Conservation (phyloP, 2,888 invertebrate genomes). For the Mythimna ferrago region DNA sequence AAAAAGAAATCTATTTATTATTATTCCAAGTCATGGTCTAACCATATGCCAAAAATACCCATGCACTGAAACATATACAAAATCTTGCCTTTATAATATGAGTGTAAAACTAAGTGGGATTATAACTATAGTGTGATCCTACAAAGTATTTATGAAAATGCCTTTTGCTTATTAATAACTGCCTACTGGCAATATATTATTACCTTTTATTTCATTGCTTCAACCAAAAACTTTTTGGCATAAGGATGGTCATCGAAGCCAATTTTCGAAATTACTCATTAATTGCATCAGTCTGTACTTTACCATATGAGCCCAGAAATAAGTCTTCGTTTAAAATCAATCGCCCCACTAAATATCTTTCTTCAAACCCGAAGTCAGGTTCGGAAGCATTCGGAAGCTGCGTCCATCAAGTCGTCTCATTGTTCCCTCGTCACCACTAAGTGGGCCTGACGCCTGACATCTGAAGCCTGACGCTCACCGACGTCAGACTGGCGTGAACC, state of each 20-base stretch:
- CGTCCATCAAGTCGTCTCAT: conserved; percentile 51
- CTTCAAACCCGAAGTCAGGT: conserved; percentile 18
- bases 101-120: too few species aligned
- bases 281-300: not conserved
- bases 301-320: not conserved
- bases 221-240: too few species aligned
- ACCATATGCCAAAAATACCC: too few species aligned
- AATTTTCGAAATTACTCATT: not conserved
- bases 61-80: too few species aligned
- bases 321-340: not conserved
- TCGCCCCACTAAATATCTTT: not conserved
- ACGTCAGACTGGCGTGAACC: conserved; percentile 39
- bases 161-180: too few species aligned
- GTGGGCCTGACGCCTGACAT: conserved; percentile 57
- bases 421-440: conserved; percentile 62
- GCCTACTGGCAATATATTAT: too few species aligned
- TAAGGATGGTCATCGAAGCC: not conserved
- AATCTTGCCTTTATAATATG: too few species aligned
- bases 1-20: too few species aligned
- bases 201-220: too few species aligned
- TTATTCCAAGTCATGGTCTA: too few species aligned
- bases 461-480: conserved; percentile 40
- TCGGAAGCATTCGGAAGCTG: conserved; percentile 35
- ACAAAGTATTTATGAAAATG: too few species aligned
- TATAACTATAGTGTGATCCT: too few species aligned